phyloP scores from a whole-genome alignment of 2,888 invertebrate species.

The Lysandra bellargus region DNA sequence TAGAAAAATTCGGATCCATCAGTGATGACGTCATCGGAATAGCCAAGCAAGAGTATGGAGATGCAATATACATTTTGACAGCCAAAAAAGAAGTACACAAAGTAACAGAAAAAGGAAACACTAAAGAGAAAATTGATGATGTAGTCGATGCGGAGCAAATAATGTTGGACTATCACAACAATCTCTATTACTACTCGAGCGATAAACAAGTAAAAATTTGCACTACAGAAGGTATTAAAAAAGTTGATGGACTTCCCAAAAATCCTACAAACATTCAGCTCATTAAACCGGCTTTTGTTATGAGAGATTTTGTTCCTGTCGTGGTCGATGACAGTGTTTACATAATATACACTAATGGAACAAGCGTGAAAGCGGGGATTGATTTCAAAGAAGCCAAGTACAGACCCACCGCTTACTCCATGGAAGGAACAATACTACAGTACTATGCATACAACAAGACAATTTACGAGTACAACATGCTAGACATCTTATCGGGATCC shows the following conservation, averaged over 20 bases:
- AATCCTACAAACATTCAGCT: conserved; percentile 48
- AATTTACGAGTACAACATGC: conserved; percentile 61
- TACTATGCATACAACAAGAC: conserved; percentile 60
- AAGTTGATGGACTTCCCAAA: conserved; percentile 55
- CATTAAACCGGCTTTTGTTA: conserved; percentile 53
- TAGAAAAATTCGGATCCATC: conserved; percentile 45
- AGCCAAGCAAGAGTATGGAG: conserved; percentile 41
- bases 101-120: conserved; percentile 56
- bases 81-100: conserved; percentile 55
- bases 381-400: conserved; percentile 43
- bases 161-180: conserved; percentile 55
- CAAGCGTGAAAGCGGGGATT: conserved; percentile 45
- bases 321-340: conserved; percentile 52
- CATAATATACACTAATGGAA: conserved; percentile 52
- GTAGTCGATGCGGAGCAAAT: conserved; percentile 54
- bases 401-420: conserved; percentile 54
- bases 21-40: conserved; percentile 46
- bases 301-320: conserved; percentile 49
- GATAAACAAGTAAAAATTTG: conserved; percentile 53
- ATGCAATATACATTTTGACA: conserved; percentile 56
- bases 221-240: conserved; percentile 47
- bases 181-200: conserved; percentile 55
- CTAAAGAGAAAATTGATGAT: conserved; percentile 51
- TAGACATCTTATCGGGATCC: conserved; percentile 37
- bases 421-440: conserved; percentile 56